phyloP scores from a whole-genome alignment of 2,888 invertebrate species.

The Crematogaster levior region DNA sequence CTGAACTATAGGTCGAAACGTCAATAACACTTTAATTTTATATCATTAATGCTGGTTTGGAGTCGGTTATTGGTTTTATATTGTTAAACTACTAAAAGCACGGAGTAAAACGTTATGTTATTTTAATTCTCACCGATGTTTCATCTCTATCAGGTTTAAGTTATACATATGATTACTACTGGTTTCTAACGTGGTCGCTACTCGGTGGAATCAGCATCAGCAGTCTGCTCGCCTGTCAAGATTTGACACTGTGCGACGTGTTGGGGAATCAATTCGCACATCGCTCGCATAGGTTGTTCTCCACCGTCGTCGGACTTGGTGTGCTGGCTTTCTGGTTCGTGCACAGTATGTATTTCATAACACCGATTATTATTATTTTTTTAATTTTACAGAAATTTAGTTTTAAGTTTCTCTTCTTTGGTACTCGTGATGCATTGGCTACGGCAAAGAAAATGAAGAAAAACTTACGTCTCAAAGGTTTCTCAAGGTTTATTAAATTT shows the following conservation, averaged over 20 bases:
- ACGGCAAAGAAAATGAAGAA: slow-evolving; percentile 2
- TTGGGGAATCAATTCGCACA: slow-evolving; percentile 72
- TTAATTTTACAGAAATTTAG: slow-evolving; percentile 13
- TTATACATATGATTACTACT: slow-evolving; percentile 44
- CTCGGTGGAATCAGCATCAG: slow-evolving; percentile 74
- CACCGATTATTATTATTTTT: not conserved
- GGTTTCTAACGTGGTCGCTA: slow-evolving; percentile 65
- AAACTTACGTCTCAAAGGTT: not conserved
- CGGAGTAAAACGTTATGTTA: not conserved
- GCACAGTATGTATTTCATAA: slow-evolving; percentile 65
- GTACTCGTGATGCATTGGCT: not conserved
- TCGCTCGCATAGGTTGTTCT: slow-evolving; percentile 71
- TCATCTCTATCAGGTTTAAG: slow-evolving; percentile 52
- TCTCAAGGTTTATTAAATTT: not conserved
- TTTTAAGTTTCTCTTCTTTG: slow-evolving; percentile 10
- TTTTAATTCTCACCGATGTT: not conserved
- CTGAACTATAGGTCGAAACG: too few relatives aligned
- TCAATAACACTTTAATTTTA: too few relatives aligned
- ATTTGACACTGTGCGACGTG: slow-evolving; percentile 73
- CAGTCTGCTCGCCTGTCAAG: slow-evolving; percentile 70
- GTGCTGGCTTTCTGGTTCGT: slow-evolving; percentile 73
- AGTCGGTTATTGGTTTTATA: too few relatives aligned
- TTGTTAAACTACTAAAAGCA: too few relatives aligned
- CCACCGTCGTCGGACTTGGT: slow-evolving; percentile 72
- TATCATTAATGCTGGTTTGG: too few relatives aligned